These are phyloP conservation scores for Acrossocheilus fasciatus DNA, from an alignment of 2,797 vertebrate genomes.

Conservation along the genomic window DNA sequence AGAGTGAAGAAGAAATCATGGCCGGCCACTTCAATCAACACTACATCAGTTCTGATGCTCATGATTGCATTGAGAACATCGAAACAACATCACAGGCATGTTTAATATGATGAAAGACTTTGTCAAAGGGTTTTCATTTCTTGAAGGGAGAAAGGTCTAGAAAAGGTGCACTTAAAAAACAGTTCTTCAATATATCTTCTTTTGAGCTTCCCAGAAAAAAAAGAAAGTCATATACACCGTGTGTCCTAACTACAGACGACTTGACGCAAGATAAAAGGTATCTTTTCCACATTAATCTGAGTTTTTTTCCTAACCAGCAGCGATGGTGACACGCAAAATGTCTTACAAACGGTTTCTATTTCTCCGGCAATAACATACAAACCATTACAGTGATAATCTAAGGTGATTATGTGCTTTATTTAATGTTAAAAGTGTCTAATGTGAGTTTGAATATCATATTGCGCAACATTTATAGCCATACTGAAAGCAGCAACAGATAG, in stretches of 20 bases:
- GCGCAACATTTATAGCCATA: neutral
- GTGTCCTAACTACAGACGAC: too few relatives aligned
- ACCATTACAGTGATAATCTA: neutral
- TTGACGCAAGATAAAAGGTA: too few relatives aligned
- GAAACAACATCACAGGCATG: neutral
- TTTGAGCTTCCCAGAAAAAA: neutral
- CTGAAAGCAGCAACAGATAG: neutral
- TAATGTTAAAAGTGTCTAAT: neutral
- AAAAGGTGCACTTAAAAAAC: neutral
- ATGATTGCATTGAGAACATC: neutral
- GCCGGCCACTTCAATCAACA: conserved; percentile 45
- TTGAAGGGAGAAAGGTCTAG: neutral
- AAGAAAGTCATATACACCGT: too few relatives aligned
- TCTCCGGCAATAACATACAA: neutral
- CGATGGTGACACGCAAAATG: neutral
- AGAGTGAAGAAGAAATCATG: conserved; percentile 44
- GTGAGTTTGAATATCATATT: neutral
- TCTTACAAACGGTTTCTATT: neutral
- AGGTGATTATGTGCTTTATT: neutral
- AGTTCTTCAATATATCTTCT: neutral
- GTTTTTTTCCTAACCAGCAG: neutral
- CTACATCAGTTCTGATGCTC: conserved; percentile 21
- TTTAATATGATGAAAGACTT: neutral
- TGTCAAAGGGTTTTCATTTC: neutral
- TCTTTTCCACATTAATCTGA: too few relatives aligned